Evolutionary conservation across 1,140 invertebrate species (phyloP).

Genomic region (Drosophila lowei): DNA sequence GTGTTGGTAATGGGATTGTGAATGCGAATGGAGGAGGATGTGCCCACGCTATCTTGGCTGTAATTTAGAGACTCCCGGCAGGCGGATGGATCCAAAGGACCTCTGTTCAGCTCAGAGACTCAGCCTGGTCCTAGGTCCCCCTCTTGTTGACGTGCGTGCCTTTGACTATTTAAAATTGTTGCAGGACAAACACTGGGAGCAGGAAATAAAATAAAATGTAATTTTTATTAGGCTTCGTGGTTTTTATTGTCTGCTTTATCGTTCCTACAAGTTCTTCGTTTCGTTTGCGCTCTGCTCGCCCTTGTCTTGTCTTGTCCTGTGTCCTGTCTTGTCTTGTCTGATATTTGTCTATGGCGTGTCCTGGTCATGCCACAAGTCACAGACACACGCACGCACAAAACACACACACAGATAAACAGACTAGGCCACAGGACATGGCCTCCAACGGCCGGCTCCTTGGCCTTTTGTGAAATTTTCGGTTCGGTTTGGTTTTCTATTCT

Average conservation of each 20-base stretch:
- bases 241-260: slow-evolving; percentile 81
- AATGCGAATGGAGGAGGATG: slow-evolving; percentile 23
- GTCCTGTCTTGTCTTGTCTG: slow-evolving; percentile 61
- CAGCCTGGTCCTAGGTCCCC: neutral
- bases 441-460: slow-evolving; percentile 3
- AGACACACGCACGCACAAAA: slow-evolving; percentile 22
- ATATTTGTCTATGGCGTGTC: slow-evolving; percentile 79
- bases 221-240: slow-evolving; percentile 80
- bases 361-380: slow-evolving; percentile 49
- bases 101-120: slow-evolving; percentile 4
- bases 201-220: slow-evolving; percentile 82
- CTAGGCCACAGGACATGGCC: slow-evolving; percentile 56
- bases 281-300: slow-evolving; percentile 21
- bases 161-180: slow-evolving; percentile 76
- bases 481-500: slow-evolving; percentile 44
- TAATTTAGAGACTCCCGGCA: slow-evolving; percentile 58
- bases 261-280: slow-evolving; percentile 66
- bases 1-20: slow-evolving; percentile 1
- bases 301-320: slow-evolving; percentile 11
- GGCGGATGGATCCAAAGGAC: too few species aligned
- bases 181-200: slow-evolving; percentile 7
- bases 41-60: slow-evolving; percentile 67
- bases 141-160: slow-evolving; percentile 74
- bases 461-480: slow-evolving; percentile 63
- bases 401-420: slow-evolving; percentile 46